phyloP scores from a whole-genome alignment of 2,888 invertebrate genomes.

The Ectemnius lituratus region DNA sequence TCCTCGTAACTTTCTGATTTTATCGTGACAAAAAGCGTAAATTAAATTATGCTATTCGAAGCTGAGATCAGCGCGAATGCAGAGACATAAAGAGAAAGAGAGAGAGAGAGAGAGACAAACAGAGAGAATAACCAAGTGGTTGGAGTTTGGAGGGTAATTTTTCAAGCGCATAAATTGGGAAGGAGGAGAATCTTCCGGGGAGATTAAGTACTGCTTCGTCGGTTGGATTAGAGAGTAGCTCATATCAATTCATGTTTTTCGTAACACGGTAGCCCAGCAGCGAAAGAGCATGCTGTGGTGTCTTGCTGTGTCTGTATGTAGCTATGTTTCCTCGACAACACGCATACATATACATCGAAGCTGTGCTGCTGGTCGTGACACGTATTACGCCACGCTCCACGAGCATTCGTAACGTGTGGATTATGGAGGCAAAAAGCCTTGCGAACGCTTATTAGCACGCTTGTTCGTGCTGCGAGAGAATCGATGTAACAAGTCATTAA shows the following conservation, averaged over 20 bases:
- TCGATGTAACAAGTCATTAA: slow-evolving; percentile 39
- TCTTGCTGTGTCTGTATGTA: neutral
- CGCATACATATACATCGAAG: no score
- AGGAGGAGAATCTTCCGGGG: neutral
- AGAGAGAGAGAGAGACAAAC: no score
- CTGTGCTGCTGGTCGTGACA: slow-evolving; percentile 25
- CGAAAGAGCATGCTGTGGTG: neutral
- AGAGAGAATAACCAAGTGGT: no score
- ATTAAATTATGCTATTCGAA: slow-evolving; percentile 22
- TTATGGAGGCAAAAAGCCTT: slow-evolving; percentile 35
- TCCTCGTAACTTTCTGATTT: slow-evolving; percentile 21
- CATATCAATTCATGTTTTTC: neutral
- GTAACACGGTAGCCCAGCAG: neutral
- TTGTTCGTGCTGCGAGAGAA: slow-evolving; percentile 37
- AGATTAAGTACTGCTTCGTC: neutral
- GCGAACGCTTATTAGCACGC: slow-evolving; percentile 43
- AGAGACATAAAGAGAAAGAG: no score
- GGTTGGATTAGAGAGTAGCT: slow-evolving; percentile 8
- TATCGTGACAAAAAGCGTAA: neutral
- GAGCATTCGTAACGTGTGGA: slow-evolving; percentile 25
- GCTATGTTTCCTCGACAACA: neutral
- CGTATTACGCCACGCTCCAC: slow-evolving; percentile 33
- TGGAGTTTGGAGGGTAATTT: no score
- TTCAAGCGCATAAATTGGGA: no score
- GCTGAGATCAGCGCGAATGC: no score